Base-by-base conservation (phyloP, 2,797 vertebrate genomes). In the Sphenodon punctatus region DNA sequence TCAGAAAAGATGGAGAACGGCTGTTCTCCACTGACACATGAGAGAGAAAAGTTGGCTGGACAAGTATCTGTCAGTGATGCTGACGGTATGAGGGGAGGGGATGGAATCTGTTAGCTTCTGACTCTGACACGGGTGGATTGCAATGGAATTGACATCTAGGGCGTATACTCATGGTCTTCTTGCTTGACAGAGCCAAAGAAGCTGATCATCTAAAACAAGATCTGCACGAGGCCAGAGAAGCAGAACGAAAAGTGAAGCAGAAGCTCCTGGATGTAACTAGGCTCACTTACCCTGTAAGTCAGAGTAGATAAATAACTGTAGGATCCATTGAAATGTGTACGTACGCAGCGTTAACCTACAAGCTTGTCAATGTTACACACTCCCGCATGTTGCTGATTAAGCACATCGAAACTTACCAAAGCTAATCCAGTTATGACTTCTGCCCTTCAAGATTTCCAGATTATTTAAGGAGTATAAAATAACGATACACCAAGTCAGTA, bases 141-240 rank as follows among this genome's bases (percentile, higher is more conserved):
- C 11, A 22, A n/a, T 36, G 1, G 36, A 2, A 41, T 71, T 56
- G 51, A 55, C 80, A 49, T 38, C 43, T 79, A 1, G 41, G 3
- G 3, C 20, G 75, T 20, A 25, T 25, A 10, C 25, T 3, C 2
- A 69, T 22, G 34, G 51, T 41, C 3, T 75, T 2, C 90, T 90
- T 86, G 2, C 68, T 46, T 91, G 80, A 5, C 90, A 99, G 98
- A 94, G 92, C 96, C 82, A 98, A 99, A 90, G 98, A 99, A 82
- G 97, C 97, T 2, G 97, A 99, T 85, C 97, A 98, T 85, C 94
- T 98, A 85, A 98, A 98, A 69, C 97, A 98, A 88, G 97, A 98
- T 90, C 95, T 99, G 91, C 97, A 93, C 0, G 98, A 98, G 84
- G 97, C 98, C 38, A 97, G 97, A 81, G 97, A 98, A 23, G 97